Percentiles rank a stretch among this genome's conserved stretches.
Evolutionary conservation across 2,113 vertebrate genomes (phyloP).

Genomic region (Verasper variegatus): DNA sequence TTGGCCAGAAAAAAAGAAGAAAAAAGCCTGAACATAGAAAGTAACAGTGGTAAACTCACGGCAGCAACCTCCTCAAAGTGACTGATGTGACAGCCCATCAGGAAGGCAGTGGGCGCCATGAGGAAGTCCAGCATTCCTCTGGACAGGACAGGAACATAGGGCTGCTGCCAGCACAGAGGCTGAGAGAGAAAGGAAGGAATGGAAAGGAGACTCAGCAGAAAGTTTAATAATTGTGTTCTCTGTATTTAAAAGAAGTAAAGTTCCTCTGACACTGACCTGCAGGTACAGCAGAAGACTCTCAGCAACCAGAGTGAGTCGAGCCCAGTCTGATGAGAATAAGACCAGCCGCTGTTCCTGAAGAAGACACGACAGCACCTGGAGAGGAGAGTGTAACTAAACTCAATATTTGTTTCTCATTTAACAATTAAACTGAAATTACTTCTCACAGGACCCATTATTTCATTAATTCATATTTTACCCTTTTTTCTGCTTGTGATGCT

Average conservation of each 20-base stretch:
- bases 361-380: conserved; percentile 89
- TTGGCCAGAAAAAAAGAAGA: not conserved
- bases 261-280: conserved; percentile 59
- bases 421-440: no score
- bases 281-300: conserved; percentile 91
- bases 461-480: no score
- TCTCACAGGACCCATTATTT: no score
- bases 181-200: conserved; percentile 37
- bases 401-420: no score
- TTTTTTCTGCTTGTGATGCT: not conserved
- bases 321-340: conserved; percentile 92
- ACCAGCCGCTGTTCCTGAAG: conserved; percentile 91
- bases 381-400: no score
- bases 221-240: not conserved
- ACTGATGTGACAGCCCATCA: conserved; percentile 96
- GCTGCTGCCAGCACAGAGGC: conserved; percentile 95
- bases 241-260: not conserved
- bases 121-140: conserved; percentile 96
- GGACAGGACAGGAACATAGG: conserved; percentile 91
- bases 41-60: conserved; percentile 71
- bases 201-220: not conserved
- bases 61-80: conserved; percentile 89
- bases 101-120: conserved; percentile 95
- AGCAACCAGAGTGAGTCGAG: conserved; percentile 89
- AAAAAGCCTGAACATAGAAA: not conserved